Conservation (phyloP, 2,113 vertebrate species). For the Pipra filicauda region DNA sequence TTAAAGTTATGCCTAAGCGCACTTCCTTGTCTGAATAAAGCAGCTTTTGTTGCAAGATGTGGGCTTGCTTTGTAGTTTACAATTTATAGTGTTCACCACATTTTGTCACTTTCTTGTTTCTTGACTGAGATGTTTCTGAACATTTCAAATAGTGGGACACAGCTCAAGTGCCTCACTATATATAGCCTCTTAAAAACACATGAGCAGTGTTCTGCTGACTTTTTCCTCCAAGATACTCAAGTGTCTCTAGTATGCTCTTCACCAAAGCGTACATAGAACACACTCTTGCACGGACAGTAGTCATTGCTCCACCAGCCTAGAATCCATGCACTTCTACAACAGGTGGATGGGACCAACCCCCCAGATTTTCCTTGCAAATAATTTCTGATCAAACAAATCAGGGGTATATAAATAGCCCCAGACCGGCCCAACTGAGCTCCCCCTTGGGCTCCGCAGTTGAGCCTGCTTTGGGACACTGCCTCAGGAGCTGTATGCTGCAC, state of each 20-base stretch:
- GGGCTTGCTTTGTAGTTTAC: constrained; percentile 48
- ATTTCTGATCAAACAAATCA: background rate
- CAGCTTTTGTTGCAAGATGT: constrained; percentile 50
- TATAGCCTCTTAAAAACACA: background rate
- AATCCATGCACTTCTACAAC: background rate
- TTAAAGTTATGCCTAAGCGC: constrained; percentile 71
- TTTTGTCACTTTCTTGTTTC: constrained; percentile 46
- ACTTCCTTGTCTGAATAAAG: constrained; percentile 67
- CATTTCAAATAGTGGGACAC: background rate
- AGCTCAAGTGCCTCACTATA: background rate
- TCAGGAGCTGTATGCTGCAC: background rate
- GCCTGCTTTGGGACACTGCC: background rate
- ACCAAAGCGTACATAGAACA: background rate
- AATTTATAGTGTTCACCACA: constrained; percentile 23
- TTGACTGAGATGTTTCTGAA: constrained; percentile 27
- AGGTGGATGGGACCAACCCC: background rate
- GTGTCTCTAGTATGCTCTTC: background rate
- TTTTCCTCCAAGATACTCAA: background rate
- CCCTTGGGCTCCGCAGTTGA: fast-evolving
- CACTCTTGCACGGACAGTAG: background rate
- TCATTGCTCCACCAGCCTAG: background rate
- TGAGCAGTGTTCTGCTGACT: background rate
- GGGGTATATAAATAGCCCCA: background rate
- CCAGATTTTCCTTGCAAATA: background rate
- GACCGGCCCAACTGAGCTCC: fast-evolving